Evolutionary conservation across 2,888 invertebrate genomes (phyloP).

Genomic region (Drosophila anomelani): DNA sequence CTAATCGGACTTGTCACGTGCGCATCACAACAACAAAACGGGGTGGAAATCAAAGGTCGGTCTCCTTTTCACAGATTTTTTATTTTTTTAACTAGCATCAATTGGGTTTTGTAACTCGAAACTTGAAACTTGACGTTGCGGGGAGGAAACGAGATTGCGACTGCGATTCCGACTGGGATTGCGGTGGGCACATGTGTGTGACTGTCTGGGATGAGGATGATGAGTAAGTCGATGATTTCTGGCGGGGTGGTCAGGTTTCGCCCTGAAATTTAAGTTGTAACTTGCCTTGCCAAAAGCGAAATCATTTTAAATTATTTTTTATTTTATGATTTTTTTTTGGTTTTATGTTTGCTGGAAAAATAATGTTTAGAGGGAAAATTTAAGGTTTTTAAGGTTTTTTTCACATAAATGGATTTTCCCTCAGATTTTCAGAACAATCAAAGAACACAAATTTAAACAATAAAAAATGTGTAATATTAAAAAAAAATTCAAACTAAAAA

Average conservation of each 20-base stretch:
- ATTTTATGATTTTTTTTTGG: background rate
- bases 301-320: background rate
- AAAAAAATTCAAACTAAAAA: no score
- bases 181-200: conserved; percentile 35
- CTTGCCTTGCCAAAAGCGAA: background rate
- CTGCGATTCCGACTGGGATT: conserved; percentile 6
- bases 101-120: conserved; percentile 68
- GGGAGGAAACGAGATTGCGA: conserved; percentile 13
- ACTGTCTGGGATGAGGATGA: conserved; percentile 15
- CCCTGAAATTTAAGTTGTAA: conserved; percentile 4
- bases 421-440: no score
- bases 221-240: background rate
- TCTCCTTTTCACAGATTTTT: conserved; percentile 41
- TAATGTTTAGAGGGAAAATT: no score
- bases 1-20: conserved; percentile 75
- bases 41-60: conserved; percentile 44
- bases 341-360: no score
- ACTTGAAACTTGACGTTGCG: conserved; percentile 53
- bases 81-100: conserved; percentile 57
- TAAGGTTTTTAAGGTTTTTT: no score
- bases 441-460: no score
- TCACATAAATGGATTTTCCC: no score
- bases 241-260: conserved; percentile 14
- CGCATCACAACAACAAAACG: conserved; percentile 66
- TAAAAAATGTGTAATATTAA: no score